Base-by-base conservation (phyloP, 1,140 invertebrate genomes). In the Aricia agestis region DNA sequence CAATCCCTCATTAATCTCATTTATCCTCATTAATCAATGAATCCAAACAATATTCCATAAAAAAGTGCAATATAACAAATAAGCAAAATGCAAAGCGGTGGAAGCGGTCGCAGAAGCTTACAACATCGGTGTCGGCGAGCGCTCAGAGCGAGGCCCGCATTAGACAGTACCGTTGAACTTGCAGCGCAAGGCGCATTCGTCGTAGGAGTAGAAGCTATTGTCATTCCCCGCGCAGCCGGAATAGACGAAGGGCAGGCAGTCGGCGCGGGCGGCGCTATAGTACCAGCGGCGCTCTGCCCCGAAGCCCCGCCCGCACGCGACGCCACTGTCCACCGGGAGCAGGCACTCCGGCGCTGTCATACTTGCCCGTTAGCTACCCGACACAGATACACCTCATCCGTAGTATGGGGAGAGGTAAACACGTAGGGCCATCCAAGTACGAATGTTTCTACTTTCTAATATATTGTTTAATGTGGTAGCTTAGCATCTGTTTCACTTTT, bases 141-240 rank as follows among this genome's bases (percentile, higher is more conserved):
- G 25, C 25, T 25, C 25, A 59, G 70, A 70, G 57, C 52, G 25
- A 42, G 68, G 52, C 25, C 31, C 41, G 63, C 57, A 25, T 68
- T 65, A 73, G 59, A 72, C 68, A 72, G 78, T 87, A 85, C 83
- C 84, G 87, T 71, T 42, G 68, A 84, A 72, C 74, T 69, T 76
- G 83, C 96, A 97, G 76, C 94, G 92, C 6, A 92, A 92, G 79
- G 94, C 93, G 82, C 97, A 98, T 75, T 97, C 95, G 59, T 93
- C 86, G 67, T 93, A 86, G 18, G 94, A 93, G 69, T 91, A 93
- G 89, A 98, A 98, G 78, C 96, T 94, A 86, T 98, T 98, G 25
- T 93, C 95, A 77, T 96, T 98, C 66, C 97, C 98, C 57, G 94
- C 94, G 86, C 97, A 98, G 72, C 98, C 98, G 65, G 95, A 94